phyloP scores from a whole-genome alignment of 2,113 vertebrate species.

The Balaeniceps rex region DNA sequence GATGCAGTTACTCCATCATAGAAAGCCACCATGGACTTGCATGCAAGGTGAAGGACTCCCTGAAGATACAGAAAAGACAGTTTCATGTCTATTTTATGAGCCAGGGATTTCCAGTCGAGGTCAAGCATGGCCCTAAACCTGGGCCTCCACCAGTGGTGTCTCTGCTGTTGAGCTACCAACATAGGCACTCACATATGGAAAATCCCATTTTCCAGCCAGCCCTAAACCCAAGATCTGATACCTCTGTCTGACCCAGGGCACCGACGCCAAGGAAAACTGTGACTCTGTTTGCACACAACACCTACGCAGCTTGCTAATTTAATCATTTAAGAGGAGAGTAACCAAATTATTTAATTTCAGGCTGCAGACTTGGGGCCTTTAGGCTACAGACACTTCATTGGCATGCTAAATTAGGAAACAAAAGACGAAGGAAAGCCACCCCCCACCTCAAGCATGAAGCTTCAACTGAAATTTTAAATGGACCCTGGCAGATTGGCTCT shows the following conservation, averaged over 20 bases:
- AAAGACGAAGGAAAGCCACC: not conserved
- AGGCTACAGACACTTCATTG: not conserved
- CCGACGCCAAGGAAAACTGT: accelerated
- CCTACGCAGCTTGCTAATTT: not conserved
- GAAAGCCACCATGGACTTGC: not conserved
- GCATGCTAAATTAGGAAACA: not conserved
- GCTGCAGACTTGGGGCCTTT: not conserved
- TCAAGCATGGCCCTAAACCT: not conserved
- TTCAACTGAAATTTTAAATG: not conserved
- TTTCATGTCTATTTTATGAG: not conserved
- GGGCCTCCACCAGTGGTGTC: not conserved
- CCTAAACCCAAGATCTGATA: not conserved
- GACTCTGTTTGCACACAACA: not conserved
- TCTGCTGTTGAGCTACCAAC: not conserved
- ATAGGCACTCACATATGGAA: not conserved
- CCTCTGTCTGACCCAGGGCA: not conserved
- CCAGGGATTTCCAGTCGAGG: not conserved
- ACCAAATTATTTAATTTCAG: not conserved
- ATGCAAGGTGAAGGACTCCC: not conserved
- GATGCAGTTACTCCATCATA: too few relatives aligned
- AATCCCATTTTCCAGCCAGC: not conserved
- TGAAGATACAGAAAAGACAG: not conserved
- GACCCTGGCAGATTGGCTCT: not conserved
- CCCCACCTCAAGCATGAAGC: not conserved
- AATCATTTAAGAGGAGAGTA: not conserved